A percentile compares a stretch with the other conserved stretches of the same genome.
phyloP scores from a whole-genome alignment of 2,797 vertebrate genomes.

The Serranus cabrilla region DNA sequence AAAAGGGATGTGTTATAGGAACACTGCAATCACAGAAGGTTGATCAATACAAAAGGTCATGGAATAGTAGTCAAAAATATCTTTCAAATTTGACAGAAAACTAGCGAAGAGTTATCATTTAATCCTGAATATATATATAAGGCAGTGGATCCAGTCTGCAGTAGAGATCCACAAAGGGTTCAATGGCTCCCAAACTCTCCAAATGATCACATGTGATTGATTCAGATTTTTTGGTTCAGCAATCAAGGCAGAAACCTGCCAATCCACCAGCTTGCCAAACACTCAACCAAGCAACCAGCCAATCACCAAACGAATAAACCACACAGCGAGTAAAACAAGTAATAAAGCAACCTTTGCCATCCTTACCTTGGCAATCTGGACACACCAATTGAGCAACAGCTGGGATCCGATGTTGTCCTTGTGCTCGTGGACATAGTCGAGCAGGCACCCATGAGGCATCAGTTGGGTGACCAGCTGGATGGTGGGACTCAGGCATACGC shows the following conservation, averaged over 20 bases:
- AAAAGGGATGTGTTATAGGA: not conserved
- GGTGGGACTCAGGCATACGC: constrained; percentile 96
- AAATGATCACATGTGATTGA: not conserved
- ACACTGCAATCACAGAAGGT: not conserved
- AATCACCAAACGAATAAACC: not conserved
- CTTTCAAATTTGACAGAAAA: not conserved
- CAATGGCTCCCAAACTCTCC: not conserved
- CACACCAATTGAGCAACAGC: constrained; percentile 98
- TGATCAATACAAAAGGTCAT: not conserved
- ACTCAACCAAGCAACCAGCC: not conserved
- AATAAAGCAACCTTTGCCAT: not conserved
- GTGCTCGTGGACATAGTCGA: constrained; percentile 97
- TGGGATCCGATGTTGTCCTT: constrained; percentile 99
- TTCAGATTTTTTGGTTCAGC: not conserved
- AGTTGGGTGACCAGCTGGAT: constrained; percentile 98
- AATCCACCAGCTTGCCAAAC: not conserved
- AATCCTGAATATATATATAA: not conserved
- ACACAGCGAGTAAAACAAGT: not conserved
- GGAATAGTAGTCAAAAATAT: not conserved
- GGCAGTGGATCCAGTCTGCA: not conserved
- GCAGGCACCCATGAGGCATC: constrained; percentile 97
- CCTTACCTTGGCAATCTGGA: constrained; percentile 98
- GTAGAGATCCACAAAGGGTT: not conserved
- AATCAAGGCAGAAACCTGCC: not conserved
- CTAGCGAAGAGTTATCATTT: not conserved